These are phyloP conservation scores for Elephas maximus DNA, from an alignment of 2,113 vertebrate genomes.

Conservation along the genomic window DNA sequence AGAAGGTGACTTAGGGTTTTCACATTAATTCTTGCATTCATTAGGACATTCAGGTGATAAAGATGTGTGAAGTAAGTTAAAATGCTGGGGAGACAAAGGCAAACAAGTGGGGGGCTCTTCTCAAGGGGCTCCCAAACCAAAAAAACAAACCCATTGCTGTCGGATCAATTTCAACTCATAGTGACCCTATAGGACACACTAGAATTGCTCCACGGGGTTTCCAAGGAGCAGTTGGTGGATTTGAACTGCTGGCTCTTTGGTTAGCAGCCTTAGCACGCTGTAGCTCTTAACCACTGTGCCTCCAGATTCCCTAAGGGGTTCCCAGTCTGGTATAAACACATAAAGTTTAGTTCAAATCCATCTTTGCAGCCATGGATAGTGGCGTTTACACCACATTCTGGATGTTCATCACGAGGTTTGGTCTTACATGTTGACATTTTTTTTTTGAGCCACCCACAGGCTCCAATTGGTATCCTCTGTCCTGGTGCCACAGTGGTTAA, in stretches of 20 bases:
- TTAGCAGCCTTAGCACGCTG: too few relatives aligned
- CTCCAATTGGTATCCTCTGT: neutral
- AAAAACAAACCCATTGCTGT: too few relatives aligned
- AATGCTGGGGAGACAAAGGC: neutral
- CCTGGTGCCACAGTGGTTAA: too few relatives aligned
- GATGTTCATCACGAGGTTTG: neutral
- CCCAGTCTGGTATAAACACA: neutral
- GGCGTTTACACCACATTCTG: neutral
- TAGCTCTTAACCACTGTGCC: too few relatives aligned
- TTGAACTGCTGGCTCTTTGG: too few relatives aligned
- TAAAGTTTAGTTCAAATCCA: neutral
- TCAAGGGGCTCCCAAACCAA: neutral
- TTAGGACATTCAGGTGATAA: neutral
- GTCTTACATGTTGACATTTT: neutral
- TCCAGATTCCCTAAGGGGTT: neutral
- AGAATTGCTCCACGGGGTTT: too few relatives aligned
- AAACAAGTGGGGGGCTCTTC: neutral
- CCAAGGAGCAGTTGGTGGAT: too few relatives aligned
- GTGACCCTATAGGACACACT: too few relatives aligned
- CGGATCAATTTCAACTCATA: too few relatives aligned
- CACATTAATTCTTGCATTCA: neutral
- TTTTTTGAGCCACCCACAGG: neutral
- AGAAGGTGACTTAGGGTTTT: neutral
- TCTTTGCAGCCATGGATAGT: neutral
- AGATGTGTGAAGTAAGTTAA: neutral